phyloP scores from a whole-genome alignment of 2,113 vertebrate genomes.

The Craseonycteris thonglongyai region DNA sequence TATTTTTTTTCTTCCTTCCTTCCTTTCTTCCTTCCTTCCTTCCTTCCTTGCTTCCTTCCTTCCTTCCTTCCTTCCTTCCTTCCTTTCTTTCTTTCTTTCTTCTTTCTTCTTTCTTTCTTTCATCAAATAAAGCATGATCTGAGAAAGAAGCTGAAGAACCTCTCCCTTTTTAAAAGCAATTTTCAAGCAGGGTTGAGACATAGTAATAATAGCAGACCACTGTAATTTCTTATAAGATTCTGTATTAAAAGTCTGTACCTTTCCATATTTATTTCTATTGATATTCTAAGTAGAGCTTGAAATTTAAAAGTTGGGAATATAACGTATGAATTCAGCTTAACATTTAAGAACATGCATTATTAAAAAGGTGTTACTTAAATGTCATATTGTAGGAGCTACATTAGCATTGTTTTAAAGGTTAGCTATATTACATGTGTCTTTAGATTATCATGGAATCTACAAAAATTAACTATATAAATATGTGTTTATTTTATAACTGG shows the following conservation, averaged over 20 bases:
- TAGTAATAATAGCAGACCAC: slow-evolving; percentile 40
- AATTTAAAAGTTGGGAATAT: slow-evolving; percentile 54
- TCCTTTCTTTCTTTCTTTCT: background rate
- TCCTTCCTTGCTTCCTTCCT: background rate
- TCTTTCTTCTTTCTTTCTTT: background rate
- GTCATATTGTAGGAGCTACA: slow-evolving; percentile 62
- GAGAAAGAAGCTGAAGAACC: slow-evolving; percentile 44
- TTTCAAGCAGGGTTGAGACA: slow-evolving; percentile 46
- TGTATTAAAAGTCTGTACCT: slow-evolving; percentile 40
- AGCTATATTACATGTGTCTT: slow-evolving; percentile 63
- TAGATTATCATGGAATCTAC: slow-evolving; percentile 48
- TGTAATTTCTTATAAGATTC: slow-evolving; percentile 56
- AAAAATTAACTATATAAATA: slow-evolving; percentile 30
- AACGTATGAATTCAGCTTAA: slow-evolving; percentile 59
- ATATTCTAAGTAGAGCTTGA: slow-evolving; percentile 53
- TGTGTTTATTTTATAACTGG: background rate
- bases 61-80: background rate
- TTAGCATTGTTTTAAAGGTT: slow-evolving; percentile 75
- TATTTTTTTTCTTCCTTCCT: background rate
- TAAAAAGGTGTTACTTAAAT: slow-evolving; percentile 73
- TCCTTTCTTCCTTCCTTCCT: background rate
- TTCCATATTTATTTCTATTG: slow-evolving; percentile 59
- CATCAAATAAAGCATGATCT: slow-evolving; percentile 62
- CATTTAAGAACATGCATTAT: slow-evolving; percentile 74
- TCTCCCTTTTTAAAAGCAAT: slow-evolving; percentile 35